These are phyloP conservation scores for Lepidocyrtoides sp. DNA, from an alignment of 2,888 invertebrate species.

Conservation along the genomic window DNA sequence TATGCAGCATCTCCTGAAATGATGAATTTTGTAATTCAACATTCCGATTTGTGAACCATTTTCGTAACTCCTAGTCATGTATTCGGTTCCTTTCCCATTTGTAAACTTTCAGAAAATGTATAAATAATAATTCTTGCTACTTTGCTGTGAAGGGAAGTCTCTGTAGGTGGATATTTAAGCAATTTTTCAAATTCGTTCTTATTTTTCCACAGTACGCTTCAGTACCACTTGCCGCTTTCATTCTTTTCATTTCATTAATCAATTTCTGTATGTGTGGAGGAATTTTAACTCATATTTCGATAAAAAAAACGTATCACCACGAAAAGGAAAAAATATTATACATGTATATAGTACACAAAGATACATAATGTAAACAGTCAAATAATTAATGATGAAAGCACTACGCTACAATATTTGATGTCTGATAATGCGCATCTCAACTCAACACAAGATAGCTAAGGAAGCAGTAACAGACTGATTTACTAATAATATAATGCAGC, in stretches of 20 bases:
- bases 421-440: slow-evolving; percentile 11
- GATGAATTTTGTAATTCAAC: slow-evolving; percentile 38
- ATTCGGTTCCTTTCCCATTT: not conserved
- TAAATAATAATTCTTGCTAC: not conserved
- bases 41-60: slow-evolving; percentile 60
- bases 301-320: not conserved
- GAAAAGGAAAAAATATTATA: not conserved
- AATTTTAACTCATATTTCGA: slow-evolving; percentile 56
- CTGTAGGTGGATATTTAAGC: slow-evolving; percentile 48
- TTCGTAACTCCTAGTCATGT: not conserved
- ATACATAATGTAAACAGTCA: not conserved
- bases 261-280: slow-evolving; percentile 31
- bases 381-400: slow-evolving; percentile 60
- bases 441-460: not conserved
- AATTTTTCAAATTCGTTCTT: slow-evolving; percentile 65
- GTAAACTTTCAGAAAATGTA: slow-evolving; percentile 10
- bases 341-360: too few species aligned
- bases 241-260: slow-evolving; percentile 65
- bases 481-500: slow-evolving; percentile 7
- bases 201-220: slow-evolving; percentile 34
- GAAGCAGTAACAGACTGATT: slow-evolving; percentile 1
- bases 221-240: slow-evolving; percentile 66
- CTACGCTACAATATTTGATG: not conserved
- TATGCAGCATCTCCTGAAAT: not conserved
- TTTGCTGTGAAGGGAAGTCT: not conserved